A percentile compares a stretch with the other conserved stretches of the same genome.
phyloP scores from a whole-genome alignment of 2,113 vertebrate genomes.

The Callipepla californica region DNA sequence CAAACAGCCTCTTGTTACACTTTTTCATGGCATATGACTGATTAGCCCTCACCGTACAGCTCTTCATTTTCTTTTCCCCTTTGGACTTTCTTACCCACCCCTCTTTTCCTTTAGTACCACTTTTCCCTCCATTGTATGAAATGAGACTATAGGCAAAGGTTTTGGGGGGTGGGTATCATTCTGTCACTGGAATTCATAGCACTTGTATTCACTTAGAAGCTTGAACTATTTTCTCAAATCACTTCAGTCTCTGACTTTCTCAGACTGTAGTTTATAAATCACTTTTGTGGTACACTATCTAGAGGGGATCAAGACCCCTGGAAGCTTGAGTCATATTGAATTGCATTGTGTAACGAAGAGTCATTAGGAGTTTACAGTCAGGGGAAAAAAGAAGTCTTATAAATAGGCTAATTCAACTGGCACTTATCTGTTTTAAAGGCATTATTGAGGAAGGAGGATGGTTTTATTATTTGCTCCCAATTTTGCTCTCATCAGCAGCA shows the following conservation, averaged over 20 bases:
- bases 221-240: slow-evolving; percentile 77
- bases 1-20: slow-evolving; percentile 75
- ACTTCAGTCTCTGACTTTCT: slow-evolving; percentile 71
- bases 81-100: slow-evolving; percentile 15
- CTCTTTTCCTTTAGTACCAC: slow-evolving; percentile 41
- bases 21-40: slow-evolving; percentile 68
- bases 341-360: slow-evolving; percentile 60
- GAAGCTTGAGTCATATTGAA: slow-evolving; percentile 75
- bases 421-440: slow-evolving; percentile 71
- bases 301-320: slow-evolving; percentile 73
- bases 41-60: slow-evolving; percentile 53
- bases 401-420: slow-evolving; percentile 70
- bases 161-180: slow-evolving; percentile 61
- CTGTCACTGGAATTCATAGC: slow-evolving; percentile 79
- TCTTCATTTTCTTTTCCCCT: slow-evolving; percentile 34
- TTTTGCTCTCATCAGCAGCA: slow-evolving; percentile 55
- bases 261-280: slow-evolving; percentile 80
- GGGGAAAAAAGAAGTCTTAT: slow-evolving; percentile 73
- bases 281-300: slow-evolving; percentile 63
- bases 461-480: slow-evolving; percentile 65
- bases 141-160: slow-evolving; percentile 73
- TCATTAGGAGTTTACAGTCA: slow-evolving; percentile 78
- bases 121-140: slow-evolving; percentile 69
- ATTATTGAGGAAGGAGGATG: slow-evolving; percentile 53
- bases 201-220: slow-evolving; percentile 78